Percentiles rank a stretch among this genome's conserved stretches.
Evolutionary conservation across 2,888 invertebrate genomes (phyloP).

Genomic region (Drosophila meridiana): DNA sequence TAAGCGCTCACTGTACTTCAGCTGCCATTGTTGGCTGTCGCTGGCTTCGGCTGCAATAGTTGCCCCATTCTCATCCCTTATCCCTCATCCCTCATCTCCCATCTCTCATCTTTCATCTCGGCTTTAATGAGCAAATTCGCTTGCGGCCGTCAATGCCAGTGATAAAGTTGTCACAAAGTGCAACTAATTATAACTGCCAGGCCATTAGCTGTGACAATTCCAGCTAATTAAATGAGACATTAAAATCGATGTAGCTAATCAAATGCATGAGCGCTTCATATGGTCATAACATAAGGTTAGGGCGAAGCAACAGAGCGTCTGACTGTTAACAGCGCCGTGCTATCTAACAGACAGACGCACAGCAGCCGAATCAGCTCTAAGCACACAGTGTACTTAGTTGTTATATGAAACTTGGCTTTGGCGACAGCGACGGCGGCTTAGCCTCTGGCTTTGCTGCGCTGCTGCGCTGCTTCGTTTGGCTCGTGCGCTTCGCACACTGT

Average conservation of each 20-base stretch:
- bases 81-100: background rate
- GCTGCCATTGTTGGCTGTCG: conserved; percentile 60
- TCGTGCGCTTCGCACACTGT: conserved; percentile 60
- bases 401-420: conserved; percentile 22
- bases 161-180: conserved; percentile 28
- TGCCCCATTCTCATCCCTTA: background rate
- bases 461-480: conserved; percentile 34
- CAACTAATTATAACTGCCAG: conserved; percentile 34
- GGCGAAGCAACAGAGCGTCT: conserved; percentile 25
- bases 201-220: conserved; percentile 34
- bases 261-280: conserved; percentile 34
- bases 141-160: conserved; percentile 30
- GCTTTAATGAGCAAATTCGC: conserved; percentile 53
- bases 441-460: conserved; percentile 14
- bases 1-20: conserved; percentile 80
- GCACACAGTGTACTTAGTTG: conserved; percentile 7
- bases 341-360: conserved; percentile 43
- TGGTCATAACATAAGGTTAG: conserved; percentile 30
- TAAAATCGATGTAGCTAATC: conserved; percentile 34
- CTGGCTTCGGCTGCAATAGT: conserved; percentile 41
- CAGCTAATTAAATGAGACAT: conserved; percentile 49
- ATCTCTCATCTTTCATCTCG: conserved; percentile 1
- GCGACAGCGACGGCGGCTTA: conserved; percentile 11
- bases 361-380: conserved; percentile 25
- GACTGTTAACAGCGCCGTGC: conserved; percentile 32